A percentile compares a stretch with the other conserved stretches of the same genome.
phyloP scores from a whole-genome alignment of 2,888 invertebrate genomes.

The Nowickia ferox region DNA sequence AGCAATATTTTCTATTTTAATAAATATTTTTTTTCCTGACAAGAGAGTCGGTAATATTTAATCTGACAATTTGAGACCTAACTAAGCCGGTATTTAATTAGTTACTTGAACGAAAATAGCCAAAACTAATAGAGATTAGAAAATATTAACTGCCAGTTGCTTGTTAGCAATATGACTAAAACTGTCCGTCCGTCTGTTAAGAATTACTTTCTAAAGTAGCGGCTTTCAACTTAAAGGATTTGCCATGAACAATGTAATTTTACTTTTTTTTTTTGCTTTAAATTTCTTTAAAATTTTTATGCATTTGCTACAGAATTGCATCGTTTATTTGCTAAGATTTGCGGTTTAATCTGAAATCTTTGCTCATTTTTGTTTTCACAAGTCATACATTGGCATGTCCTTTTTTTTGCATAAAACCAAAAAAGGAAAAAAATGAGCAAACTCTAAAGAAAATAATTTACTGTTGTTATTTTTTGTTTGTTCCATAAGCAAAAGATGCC shows the following conservation, averaged over 20 bases:
- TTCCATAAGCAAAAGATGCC: neutral
- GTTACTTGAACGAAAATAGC: slow-evolving; percentile 18
- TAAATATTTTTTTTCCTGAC: too few species aligned
- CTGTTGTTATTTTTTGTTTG: slow-evolving; percentile 3
- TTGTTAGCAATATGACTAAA: slow-evolving; percentile 35
- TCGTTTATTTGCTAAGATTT: slow-evolving; percentile 54
- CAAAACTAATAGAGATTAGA: slow-evolving; percentile 33
- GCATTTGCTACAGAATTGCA: slow-evolving; percentile 25
- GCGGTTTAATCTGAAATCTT: slow-evolving; percentile 66
- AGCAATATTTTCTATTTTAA: too few species aligned
- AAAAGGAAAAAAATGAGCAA: slow-evolving; percentile 54
- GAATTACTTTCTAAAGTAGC: slow-evolving; percentile 12
- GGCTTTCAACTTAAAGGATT: slow-evolving; percentile 54
- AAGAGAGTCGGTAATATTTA: neutral
- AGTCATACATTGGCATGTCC: slow-evolving; percentile 28
- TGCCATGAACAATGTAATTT: slow-evolving; percentile 12
- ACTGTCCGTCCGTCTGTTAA: neutral
- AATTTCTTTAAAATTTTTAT: neutral
- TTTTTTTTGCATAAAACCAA: slow-evolving; percentile 36
- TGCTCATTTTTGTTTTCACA: slow-evolving; percentile 39
- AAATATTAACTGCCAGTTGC: neutral
- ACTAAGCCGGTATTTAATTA: slow-evolving; percentile 64
- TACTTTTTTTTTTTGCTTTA: slow-evolving; percentile 12
- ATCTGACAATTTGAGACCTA: slow-evolving; percentile 65
- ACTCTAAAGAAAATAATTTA: slow-evolving; percentile 10